Percentiles rank a stretch among this genome's conserved stretches.
Conservation (phyloP, 1,140 invertebrate genomes). For the Trichoplusia ni region DNA sequence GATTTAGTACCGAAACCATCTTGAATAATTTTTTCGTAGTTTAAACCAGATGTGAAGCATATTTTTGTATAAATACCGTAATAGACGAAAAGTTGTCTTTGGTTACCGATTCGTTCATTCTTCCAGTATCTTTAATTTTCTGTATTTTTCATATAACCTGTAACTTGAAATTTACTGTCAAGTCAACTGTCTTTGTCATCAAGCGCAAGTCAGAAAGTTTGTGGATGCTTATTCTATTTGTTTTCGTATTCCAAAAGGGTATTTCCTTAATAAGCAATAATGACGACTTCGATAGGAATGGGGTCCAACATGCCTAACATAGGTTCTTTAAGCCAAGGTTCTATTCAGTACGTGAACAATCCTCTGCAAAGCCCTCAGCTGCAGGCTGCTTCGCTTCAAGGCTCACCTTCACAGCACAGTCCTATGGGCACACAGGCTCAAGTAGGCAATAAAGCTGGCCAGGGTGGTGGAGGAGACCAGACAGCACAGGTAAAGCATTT, state of each 20-base stretch:
- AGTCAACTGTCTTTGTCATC: conserved; percentile 46
- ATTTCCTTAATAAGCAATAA: conserved; percentile 50
- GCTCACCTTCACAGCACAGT: conserved; percentile 83
- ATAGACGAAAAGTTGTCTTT: no score
- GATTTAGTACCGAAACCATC: no score
- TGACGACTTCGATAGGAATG: conserved; percentile 51
- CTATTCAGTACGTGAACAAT: conserved; percentile 71
- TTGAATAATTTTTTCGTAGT: no score
- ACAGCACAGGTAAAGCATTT: conserved; percentile 70
- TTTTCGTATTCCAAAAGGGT: neutral
- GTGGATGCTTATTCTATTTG: neutral
- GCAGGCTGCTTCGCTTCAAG: conserved; percentile 65
- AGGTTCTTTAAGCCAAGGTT: conserved; percentile 58
- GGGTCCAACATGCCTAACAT: conserved; percentile 66
- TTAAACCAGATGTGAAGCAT: no score
- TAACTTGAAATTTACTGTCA: no score
- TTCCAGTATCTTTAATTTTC: no score
- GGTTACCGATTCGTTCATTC: no score
- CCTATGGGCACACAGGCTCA: conserved; percentile 75
- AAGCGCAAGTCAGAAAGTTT: conserved; percentile 31
- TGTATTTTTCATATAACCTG: no score
- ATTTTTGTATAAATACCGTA: no score
- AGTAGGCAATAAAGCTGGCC: conserved; percentile 54
- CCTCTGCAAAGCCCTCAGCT: conserved; percentile 71
- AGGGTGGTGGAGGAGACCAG: conserved; percentile 58